A percentile compares a stretch with the other conserved stretches of the same genome.
phyloP scores from a whole-genome alignment of 2,888 invertebrate species.

The Physocephala rufipes region DNA sequence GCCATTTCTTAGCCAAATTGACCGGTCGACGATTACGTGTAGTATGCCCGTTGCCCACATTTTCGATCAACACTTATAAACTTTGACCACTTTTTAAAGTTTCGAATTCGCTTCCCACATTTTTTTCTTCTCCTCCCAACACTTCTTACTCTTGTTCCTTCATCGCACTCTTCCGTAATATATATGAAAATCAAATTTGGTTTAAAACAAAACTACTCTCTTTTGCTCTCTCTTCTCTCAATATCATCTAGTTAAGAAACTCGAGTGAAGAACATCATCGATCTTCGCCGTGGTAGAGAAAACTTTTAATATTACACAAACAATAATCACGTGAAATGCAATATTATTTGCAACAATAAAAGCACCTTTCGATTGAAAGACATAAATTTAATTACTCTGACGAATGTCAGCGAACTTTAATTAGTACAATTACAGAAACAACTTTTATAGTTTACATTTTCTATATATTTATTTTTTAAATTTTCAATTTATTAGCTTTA shows the following conservation, averaged over 20 bases:
- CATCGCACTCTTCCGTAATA: too few species aligned
- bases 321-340: constrained; percentile 7
- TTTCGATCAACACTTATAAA: constrained; percentile 53
- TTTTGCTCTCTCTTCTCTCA: too few species aligned
- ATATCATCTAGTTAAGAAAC: neutral
- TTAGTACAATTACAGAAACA: too few species aligned
- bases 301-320: neutral
- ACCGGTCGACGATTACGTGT: constrained; percentile 14
- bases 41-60: constrained; percentile 23
- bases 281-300: constrained; percentile 14
- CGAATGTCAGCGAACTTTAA: too few species aligned
- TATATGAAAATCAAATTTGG: too few species aligned
- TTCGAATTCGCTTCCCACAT: constrained; percentile 18
- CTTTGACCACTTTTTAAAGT: constrained; percentile 41
- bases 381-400: too few species aligned
- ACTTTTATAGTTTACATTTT: too few species aligned
- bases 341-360: neutral
- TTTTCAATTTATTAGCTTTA: too few species aligned
- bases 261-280: neutral
- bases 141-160: too few species aligned
- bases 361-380: too few species aligned
- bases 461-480: too few species aligned
- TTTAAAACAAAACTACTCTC: neutral
- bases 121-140: neutral
- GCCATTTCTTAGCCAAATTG: constrained; percentile 8